Evolutionary conservation across 2,113 vertebrate species (phyloP), one percentile per base, ranked within the genome.

Genomic region (Otis tarda): DNA sequence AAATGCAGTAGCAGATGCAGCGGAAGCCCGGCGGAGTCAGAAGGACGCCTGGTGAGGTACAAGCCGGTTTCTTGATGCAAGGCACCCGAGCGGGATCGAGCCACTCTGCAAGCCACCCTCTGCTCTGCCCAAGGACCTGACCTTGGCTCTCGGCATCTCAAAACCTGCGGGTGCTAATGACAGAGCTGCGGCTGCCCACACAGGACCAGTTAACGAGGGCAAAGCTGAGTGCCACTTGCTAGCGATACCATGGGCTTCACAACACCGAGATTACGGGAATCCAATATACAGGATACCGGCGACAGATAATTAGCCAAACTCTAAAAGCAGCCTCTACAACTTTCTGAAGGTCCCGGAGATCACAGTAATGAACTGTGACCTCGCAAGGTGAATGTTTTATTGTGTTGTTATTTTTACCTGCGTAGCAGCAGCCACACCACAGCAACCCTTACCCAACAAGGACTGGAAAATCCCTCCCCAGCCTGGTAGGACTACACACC

Each of bases 391-490:
- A 86, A n/a, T 12, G 52, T 16, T 77, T 81, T 35, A 80, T 7
- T 59, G 55, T 5, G 28, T 4, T 70, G 41, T 37, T 84, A 16
- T 14, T 80, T 81, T 20, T 14, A 95, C 79, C 95, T 93, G 82
- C 1, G 10, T 3, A 37, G 55, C 45, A 73, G 87, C 43, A 86
- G 57, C 64, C 79, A 43, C 50, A 8, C 24, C 61, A 53, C 74
- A 92, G 63, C 87, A 85, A 39, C 17, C 57, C 41, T 57, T 13
- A 53, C 59, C 79, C 69, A 89, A 89, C 75, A 83, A 78, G 88
- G 94, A 70, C 83, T 96, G 92, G 96, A 94, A 95, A 96, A 96
- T 88, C 85, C 85, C 96, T 83, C 55, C 59, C 15, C 4, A 12
- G 31, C 17, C 90, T 77, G 93, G 92, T 90, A 90, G 59, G 59